Base-by-base conservation (phyloP, 2,797 vertebrate species). In the Gorsachius magnificus region DNA sequence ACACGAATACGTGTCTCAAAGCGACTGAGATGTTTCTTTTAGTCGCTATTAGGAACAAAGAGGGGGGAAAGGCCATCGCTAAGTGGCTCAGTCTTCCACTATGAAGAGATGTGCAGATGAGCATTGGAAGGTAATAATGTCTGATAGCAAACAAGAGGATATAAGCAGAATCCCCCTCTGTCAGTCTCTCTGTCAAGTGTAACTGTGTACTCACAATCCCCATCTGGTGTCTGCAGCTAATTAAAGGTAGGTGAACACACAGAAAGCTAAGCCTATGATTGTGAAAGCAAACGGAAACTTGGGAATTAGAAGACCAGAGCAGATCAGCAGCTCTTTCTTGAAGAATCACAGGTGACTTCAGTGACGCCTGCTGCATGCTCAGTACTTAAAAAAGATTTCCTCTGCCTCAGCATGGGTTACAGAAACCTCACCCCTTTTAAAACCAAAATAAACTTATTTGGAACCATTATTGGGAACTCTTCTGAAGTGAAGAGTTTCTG, bases 211-310 rank as follows among this genome's bases (percentile, higher is more conserved):
- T 81, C 0, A 0, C 4, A 53, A 25, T 26, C 20, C 11, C 14
- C 13, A 11, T 15, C 53, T 86, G 33, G 20, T 72, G 41, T 51
- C 51, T 60, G 31, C 65, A 90, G 50, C 36, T 50, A 19, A 36
- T 70, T 43, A 60, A 25, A 74, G 9, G 41, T 31, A 51, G 26
- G 14, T 85, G 54, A 93, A 50, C 36, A 24, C 21, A 58, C 11
- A 48, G 45, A 35, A 85, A 29, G 9, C 22, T 48, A 54, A 69
- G 16, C 45, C 35, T 78, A 0, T 48, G 51, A 33, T 31, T 65
- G 29, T 83, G 82, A 93, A 93, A 87, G 22, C 45, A 93, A 92
- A 53, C 22, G 70, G n/a, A 70, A 83, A 45, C 13, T 21, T 38
- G 9, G 13, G 33, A 87, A 76, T 71, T 33, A 13, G 8, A 79